A percentile compares a stretch with the other conserved stretches of the same genome.
phyloP scores from a whole-genome alignment of 2,888 invertebrate genomes.

The Tetragnatha montana region DNA sequence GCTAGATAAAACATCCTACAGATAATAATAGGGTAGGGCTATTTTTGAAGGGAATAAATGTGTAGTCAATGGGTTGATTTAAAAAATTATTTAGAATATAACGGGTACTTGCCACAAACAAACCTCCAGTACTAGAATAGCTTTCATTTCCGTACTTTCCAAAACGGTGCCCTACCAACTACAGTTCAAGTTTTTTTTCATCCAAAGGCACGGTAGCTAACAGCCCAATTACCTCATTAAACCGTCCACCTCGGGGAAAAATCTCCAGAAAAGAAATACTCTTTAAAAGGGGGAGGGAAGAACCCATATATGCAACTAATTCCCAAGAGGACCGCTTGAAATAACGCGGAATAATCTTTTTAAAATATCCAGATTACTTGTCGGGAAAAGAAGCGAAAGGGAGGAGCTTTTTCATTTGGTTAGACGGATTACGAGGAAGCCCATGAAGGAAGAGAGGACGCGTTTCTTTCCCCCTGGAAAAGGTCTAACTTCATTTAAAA shows the following conservation, averaged over 20 bases:
- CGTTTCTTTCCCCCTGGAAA: conserved; percentile 32
- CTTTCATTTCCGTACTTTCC: too few species aligned
- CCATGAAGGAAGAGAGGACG: conserved; percentile 38
- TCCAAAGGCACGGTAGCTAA: background rate
- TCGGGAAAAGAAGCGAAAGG: background rate
- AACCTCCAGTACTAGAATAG: too few species aligned
- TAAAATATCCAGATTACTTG: background rate
- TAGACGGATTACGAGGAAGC: conserved; percentile 63
- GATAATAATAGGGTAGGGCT: too few species aligned
- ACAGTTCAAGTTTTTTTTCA: too few species aligned
- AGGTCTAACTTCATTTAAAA: conserved; percentile 66
- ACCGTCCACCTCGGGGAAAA: background rate
- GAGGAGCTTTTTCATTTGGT: conserved; percentile 31
- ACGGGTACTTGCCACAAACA: too few species aligned
- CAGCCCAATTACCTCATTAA: background rate
- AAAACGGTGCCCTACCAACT: too few species aligned
- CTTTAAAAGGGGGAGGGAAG: background rate
- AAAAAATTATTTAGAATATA: too few species aligned
- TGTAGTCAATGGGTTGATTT: too few species aligned
- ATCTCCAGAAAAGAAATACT: background rate
- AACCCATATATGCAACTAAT: background rate
- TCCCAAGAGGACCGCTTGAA: background rate
- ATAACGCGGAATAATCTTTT: background rate
- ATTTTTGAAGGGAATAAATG: too few species aligned
- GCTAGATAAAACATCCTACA: too few species aligned